Base-by-base conservation (phyloP, 2,113 vertebrate genomes). In the Pitta sordida region DNA sequence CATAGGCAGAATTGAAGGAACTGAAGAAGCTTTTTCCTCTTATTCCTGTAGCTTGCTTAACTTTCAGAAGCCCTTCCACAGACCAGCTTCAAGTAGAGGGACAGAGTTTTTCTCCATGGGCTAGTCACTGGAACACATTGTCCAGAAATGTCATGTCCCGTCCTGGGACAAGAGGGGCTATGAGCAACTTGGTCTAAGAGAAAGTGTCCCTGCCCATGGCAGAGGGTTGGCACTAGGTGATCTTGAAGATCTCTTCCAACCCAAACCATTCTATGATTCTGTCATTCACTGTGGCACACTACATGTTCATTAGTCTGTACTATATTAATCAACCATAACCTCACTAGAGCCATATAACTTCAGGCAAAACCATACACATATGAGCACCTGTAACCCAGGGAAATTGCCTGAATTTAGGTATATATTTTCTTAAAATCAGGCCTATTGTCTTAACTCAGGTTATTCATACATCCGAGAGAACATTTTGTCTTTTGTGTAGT, bases 31-130 rank as follows among this genome's bases (percentile, higher is more conserved):
- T 91, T 68, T 58, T 20, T 64, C 14, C 5, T 3, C 6, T 18
- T 75, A 44, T 65, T 64, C 4, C 39, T 79, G 8, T 52, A 52
- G 13, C 30, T 71, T 87, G 10, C 24, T 73, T 34, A 73, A 41
- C 6, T 56, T 58, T 15, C 19, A 76, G 30, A 76, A 83, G 15
- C 11, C 19, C 15, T 73, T 73, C 7, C 13, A 34, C 8, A 59
- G 53, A 52, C 3, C 36, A 64, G 7, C 9, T 76, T 88, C 49
- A 77, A 36, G 21, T 27, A 9, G 43, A 71, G 10, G 12, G 9
- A 53, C 10, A 43, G 27, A 44, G 2, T 1, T 8, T 59, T 82
- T 32, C 84, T 13, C 20, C 0, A 1, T 15, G 5, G 23, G 10
- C 30, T 82, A 23, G 23, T 64, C 37, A 26, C 11, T 39, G 60